Percentiles rank a stretch among this genome's conserved stretches.
phyloP scores from a whole-genome alignment of 2,888 invertebrate species.

The Ceramica pisi region DNA sequence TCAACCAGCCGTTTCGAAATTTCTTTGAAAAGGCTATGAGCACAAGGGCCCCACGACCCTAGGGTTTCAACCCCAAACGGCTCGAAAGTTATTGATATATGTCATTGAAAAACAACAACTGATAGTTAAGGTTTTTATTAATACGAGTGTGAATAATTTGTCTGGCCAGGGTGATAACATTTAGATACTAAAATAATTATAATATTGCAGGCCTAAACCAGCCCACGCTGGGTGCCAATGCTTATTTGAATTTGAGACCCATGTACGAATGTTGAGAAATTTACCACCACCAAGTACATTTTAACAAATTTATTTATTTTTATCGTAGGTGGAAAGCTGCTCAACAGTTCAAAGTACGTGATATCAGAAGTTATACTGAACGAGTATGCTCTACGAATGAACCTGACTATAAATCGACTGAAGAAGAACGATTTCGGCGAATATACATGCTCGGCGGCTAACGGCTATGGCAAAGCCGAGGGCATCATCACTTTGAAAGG shows the following conservation, averaged over 20 bases:
- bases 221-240: conserved; percentile 12
- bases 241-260: neutral
- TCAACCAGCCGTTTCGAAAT: no score
- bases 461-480: conserved; percentile 95
- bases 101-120: neutral
- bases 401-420: conserved; percentile 94
- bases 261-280: neutral
- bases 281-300: neutral
- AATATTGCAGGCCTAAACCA: neutral
- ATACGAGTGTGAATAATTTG: neutral
- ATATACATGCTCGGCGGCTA: conserved; percentile 95
- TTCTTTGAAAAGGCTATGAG: no score
- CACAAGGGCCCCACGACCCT: no score
- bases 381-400: conserved; percentile 95
- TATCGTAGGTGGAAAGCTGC: conserved; percentile 92
- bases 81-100: neutral
- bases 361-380: conserved; percentile 94
- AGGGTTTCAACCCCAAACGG: no score
- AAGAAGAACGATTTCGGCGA: conserved; percentile 94
- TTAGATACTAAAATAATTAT: neutral
- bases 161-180: neutral
- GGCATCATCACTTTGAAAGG: conserved; percentile 95
- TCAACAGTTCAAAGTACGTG: conserved; percentile 94
- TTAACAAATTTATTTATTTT: conserved; percentile 22
- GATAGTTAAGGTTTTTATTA: neutral